These are phyloP conservation scores for Idris sp. DNA, from an alignment of 1,140 invertebrate species.

Conservation along the genomic window DNA sequence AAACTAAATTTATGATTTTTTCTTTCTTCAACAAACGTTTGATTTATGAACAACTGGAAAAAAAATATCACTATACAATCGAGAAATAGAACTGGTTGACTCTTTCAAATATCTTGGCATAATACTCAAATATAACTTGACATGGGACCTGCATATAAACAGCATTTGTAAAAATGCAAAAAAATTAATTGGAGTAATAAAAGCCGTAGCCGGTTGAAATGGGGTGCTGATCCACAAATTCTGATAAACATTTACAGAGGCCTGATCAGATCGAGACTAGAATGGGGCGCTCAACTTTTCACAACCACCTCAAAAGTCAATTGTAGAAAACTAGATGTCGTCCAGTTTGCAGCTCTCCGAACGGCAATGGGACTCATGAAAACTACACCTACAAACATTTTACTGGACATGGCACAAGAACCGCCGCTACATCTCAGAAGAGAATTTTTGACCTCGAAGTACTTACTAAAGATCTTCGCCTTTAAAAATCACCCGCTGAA, in stretches of 20 bases:
- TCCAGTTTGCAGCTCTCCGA: conserved; percentile 37
- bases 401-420: conserved; percentile 20
- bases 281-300: conserved; percentile 33
- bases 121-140: conserved; percentile 5
- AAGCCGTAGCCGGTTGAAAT: conserved; percentile 1
- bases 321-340: conserved; percentile 19
- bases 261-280: conserved; percentile 28
- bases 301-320: background rate
- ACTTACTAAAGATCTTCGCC: conserved; percentile 15
- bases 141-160: conserved; percentile 8
- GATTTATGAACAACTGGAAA: background rate
- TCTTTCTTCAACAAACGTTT: background rate
- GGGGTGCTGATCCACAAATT: conserved; percentile 28
- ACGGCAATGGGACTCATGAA: conserved; percentile 26
- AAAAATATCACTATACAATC: background rate
- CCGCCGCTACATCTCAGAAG: conserved; percentile 14
- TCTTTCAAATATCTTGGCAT: conserved; percentile 10
- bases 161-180: background rate
- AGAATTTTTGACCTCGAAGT: conserved; percentile 1
- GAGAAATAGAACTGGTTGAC: background rate
- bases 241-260: conserved; percentile 43
- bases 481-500: conserved; percentile 5
- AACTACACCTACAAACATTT: conserved; percentile 36
- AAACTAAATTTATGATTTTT: conserved; percentile 8
- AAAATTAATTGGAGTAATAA: conserved; percentile 1